phyloP scores from a whole-genome alignment of 2,797 vertebrate genomes.

The Lophotriccus pileatus region DNA sequence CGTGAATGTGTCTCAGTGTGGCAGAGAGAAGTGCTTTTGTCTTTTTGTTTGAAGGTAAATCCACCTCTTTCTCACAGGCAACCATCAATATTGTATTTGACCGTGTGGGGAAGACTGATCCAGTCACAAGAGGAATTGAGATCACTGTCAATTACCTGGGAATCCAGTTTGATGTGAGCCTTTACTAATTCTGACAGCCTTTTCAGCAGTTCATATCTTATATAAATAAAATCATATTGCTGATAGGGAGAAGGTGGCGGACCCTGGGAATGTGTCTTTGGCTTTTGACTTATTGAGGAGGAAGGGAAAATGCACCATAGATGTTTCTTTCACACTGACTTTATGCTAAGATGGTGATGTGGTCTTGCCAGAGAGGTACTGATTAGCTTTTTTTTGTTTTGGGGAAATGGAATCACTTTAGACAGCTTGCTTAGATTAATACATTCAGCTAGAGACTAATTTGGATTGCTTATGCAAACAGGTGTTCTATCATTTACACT shows the following conservation, averaged over 20 bases:
- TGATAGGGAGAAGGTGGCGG: background rate
- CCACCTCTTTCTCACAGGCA: slow-evolving; percentile 77
- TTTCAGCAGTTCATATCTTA: background rate
- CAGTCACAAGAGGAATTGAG: slow-evolving; percentile 97
- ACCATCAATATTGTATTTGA: slow-evolving; percentile 99
- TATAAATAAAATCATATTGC: background rate
- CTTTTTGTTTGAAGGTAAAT: background rate
- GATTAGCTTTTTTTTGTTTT: background rate
- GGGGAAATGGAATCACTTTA: background rate
- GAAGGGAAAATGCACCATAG: background rate
- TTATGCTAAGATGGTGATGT: background rate
- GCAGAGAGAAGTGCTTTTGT: background rate
- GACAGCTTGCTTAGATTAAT: background rate
- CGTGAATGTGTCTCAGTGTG: background rate
- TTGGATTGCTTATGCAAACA: background rate
- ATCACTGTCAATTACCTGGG: slow-evolving; percentile 99
- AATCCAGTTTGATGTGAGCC: slow-evolving; percentile 96
- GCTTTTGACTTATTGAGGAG: background rate
- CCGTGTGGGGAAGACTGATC: slow-evolving; percentile 97
- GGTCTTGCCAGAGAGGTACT: background rate
- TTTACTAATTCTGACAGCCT: background rate
- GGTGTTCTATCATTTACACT: background rate
- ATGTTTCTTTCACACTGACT: background rate
- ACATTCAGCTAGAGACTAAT: background rate
- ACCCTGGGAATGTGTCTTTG: background rate